Conservation (phyloP, 2,113 vertebrate species). For the Diadophis punctatus region DNA sequence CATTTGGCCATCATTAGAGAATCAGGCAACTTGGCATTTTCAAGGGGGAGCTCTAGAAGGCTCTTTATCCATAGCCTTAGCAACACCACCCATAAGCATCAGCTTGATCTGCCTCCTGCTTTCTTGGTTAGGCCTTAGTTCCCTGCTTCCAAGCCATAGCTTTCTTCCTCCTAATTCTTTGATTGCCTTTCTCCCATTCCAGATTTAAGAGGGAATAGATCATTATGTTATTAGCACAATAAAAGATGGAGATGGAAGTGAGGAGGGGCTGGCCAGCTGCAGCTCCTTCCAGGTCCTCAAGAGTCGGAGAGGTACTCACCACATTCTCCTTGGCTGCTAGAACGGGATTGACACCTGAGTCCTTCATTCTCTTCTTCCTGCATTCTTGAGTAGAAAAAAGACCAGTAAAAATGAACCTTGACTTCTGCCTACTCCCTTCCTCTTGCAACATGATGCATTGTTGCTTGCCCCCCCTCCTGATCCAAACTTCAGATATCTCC, state of each 20-base stretch:
- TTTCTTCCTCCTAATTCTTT: not conserved
- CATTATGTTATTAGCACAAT: not conserved
- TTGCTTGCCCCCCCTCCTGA: not conserved
- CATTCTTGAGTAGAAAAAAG: not conserved
- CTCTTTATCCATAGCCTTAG: not conserved
- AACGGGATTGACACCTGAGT: not conserved
- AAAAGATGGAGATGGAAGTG: not conserved
- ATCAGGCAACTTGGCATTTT: not conserved
- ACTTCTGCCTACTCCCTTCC: not conserved
- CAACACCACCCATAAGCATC: not conserved
- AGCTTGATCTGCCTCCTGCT: not conserved
- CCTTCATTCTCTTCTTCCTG: slow-evolving; percentile 13
- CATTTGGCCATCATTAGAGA: not conserved
- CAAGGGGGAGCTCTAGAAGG: not conserved
- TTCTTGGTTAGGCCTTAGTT: too few species aligned
- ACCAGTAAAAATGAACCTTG: not conserved
- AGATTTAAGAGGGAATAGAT: not conserved
- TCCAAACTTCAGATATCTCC: not conserved
- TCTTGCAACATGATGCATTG: not conserved
- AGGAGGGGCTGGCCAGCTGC: not conserved
- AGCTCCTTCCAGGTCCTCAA: not conserved
- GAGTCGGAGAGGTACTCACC: not conserved
- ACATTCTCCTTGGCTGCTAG: not conserved
- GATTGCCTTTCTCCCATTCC: not conserved
- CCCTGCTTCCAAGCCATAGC: not conserved